These are phyloP conservation scores for Lineus longissimus DNA, from an alignment of 1,140 invertebrate genomes.

Conservation along the genomic window DNA sequence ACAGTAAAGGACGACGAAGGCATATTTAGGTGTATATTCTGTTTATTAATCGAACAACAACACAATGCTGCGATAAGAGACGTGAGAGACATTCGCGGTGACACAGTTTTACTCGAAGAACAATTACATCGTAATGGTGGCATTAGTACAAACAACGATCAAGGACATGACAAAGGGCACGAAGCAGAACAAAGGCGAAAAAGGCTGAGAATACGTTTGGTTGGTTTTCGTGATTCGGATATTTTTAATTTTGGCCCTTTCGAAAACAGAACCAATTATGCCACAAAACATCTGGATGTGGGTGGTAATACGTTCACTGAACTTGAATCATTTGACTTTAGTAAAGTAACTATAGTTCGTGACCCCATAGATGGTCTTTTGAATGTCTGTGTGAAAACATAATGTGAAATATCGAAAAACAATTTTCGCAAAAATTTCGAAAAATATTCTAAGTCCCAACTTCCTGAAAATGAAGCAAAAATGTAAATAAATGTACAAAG, in stretches of 20 bases:
- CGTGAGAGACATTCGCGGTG: not conserved
- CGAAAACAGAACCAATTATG: not conserved
- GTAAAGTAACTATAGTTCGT: not conserved
- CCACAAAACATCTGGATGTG: not conserved
- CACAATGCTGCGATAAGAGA: not conserved
- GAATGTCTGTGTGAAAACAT: not conserved
- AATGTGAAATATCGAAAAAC: no score
- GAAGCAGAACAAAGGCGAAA: not conserved
- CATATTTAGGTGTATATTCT: not conserved
- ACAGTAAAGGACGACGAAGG: not conserved
- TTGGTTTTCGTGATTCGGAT: not conserved
- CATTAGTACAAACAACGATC: not conserved
- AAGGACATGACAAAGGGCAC: not conserved
- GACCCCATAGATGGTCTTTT: not conserved
- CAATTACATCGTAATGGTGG: not conserved
- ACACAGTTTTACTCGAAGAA: not conserved
- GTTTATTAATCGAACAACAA: slow-evolving; percentile 1
- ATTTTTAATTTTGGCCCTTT: not conserved
- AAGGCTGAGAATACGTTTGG: not conserved
- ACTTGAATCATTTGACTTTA: not conserved
- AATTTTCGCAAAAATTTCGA: not conserved
- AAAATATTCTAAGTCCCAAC: not conserved
- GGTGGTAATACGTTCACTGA: not conserved
- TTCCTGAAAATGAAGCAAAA: no score
- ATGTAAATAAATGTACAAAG: no score